Evolutionary conservation across 1,140 invertebrate species (phyloP).

Genomic region (Luehdorfia chinensis): DNA sequence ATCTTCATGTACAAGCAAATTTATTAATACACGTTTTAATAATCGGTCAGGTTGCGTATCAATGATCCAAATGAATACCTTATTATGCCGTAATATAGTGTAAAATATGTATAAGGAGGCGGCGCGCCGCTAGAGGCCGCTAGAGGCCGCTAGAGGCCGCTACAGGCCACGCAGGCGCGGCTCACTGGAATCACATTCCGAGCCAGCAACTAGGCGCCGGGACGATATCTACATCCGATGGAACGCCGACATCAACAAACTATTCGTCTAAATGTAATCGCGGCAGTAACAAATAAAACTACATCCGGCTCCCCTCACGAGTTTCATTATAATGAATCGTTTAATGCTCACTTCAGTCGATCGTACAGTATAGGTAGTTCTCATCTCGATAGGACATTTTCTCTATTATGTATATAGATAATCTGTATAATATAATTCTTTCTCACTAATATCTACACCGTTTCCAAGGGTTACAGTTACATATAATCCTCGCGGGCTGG

Average conservation of each 20-base stretch:
- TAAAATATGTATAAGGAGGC: slow-evolving; percentile 58
- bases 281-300: slow-evolving; percentile 55
- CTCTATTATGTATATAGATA: slow-evolving; percentile 75
- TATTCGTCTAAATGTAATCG: slow-evolving; percentile 46
- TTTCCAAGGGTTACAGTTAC: slow-evolving; percentile 67
- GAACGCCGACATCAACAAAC: slow-evolving; percentile 41
- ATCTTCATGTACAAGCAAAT: slow-evolving; percentile 76
- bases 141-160: slow-evolving; percentile 28
- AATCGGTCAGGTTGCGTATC: slow-evolving; percentile 48
- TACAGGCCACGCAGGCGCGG: slow-evolving; percentile 28
- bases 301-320: slow-evolving; percentile 43
- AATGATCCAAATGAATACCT: slow-evolving; percentile 52
- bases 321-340: slow-evolving; percentile 50
- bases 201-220: slow-evolving; percentile 40
- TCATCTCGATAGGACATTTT: slow-evolving; percentile 69
- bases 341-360: slow-evolving; percentile 60
- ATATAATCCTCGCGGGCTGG: slow-evolving; percentile 51
- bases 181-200: slow-evolving; percentile 66
- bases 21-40: slow-evolving; percentile 69
- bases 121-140: slow-evolving; percentile 28
- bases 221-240: too few species aligned
- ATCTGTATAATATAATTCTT: slow-evolving; percentile 75
- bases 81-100: slow-evolving; percentile 71
- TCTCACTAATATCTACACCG: slow-evolving; percentile 77
- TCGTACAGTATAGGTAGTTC: slow-evolving; percentile 60